Conservation (phyloP, 2,113 vertebrate genomes). For the Podiceps cristatus region DNA sequence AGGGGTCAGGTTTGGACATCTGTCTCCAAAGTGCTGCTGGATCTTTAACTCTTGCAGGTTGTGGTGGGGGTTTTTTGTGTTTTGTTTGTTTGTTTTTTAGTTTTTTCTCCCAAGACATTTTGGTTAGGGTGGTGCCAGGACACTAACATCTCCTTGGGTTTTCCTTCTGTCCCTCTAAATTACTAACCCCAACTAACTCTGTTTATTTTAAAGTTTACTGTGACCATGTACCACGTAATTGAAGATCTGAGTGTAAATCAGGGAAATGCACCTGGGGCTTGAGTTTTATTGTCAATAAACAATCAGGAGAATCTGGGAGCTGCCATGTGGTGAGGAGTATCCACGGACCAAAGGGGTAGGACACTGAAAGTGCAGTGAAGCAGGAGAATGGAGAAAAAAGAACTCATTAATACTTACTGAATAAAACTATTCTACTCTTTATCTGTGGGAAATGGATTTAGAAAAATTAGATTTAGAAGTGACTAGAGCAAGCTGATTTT, state of each 20-base stretch:
- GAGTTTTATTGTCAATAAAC: background rate
- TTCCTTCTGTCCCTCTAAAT: background rate
- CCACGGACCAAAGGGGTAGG: background rate
- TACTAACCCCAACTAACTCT: background rate
- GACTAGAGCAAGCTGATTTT: background rate
- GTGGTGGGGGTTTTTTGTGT: too few species aligned
- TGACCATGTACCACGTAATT: background rate
- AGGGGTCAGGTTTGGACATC: background rate
- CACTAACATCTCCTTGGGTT: background rate
- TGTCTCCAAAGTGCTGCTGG: background rate
- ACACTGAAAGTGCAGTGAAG: background rate
- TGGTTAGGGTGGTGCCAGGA: background rate
- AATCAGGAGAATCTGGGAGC: background rate
- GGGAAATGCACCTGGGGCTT: background rate
- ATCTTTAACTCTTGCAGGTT: background rate
- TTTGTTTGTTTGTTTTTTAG: too few species aligned
- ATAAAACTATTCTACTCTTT: conserved; percentile 5
- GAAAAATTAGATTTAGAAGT: conserved; percentile 2
- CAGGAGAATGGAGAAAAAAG: background rate
- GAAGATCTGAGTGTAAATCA: background rate
- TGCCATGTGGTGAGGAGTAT: background rate
- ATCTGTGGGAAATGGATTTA: conserved; percentile 38
- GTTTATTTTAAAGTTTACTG: background rate
- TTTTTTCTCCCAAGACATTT: background rate
- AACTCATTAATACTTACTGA: conserved; percentile 41